Evolutionary conservation across 2,797 vertebrate species (phyloP).

Genomic region (Halcyon badia): DNA sequence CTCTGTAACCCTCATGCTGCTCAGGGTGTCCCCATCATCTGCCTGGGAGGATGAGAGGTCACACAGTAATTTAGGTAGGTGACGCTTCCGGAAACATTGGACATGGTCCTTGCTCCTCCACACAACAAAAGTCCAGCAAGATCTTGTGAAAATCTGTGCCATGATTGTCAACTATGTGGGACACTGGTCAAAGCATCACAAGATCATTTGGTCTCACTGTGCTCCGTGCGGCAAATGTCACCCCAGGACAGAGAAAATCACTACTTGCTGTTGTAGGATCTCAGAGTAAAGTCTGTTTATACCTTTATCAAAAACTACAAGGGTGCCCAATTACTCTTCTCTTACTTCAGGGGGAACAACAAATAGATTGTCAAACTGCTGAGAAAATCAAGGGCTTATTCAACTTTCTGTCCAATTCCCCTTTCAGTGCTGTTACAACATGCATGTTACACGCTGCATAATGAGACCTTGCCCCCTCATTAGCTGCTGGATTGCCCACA

Average conservation of each 20-base stretch:
- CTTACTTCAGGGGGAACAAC: background rate
- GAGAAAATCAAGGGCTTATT: background rate
- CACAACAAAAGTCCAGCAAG: background rate
- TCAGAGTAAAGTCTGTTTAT: background rate
- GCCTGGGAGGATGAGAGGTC: background rate
- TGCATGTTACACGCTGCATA: background rate
- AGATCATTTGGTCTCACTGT: background rate
- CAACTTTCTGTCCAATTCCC: background rate
- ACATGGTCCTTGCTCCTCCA: background rate
- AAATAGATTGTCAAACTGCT: background rate
- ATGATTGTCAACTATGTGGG: background rate
- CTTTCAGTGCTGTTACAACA: background rate
- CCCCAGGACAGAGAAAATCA: background rate
- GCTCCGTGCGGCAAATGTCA: background rate
- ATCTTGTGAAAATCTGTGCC: background rate
- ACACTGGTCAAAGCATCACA: background rate
- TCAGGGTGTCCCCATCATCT: too few relatives aligned
- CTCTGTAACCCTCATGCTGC: background rate
- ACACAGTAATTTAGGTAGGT: background rate
- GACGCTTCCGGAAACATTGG: background rate
- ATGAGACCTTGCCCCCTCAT: background rate
- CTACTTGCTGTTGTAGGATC: background rate
- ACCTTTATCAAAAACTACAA: background rate
- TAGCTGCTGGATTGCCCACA: background rate
- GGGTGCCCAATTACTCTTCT: constrained; percentile 5